phyloP scores from a whole-genome alignment of 2,113 vertebrate genomes.

The Pantherophis guttatus region DNA sequence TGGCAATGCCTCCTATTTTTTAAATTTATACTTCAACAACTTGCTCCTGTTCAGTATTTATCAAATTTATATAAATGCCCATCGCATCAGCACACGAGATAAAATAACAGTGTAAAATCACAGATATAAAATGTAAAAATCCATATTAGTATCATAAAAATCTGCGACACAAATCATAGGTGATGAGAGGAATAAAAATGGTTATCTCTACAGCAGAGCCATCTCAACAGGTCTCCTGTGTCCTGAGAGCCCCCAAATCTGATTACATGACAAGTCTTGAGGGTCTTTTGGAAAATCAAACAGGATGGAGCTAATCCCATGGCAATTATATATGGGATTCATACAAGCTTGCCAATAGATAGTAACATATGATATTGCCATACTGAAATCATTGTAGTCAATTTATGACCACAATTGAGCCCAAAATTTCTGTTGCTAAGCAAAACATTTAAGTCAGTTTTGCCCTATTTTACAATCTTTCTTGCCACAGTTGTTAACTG shows the following conservation, averaged over 20 bases:
- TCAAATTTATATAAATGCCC: not conserved
- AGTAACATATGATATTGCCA: rapidly evolving
- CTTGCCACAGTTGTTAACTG: not conserved
- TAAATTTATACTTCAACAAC: not conserved
- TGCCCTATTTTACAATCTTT: not conserved
- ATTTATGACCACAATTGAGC: not conserved
- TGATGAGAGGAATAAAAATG: not conserved
- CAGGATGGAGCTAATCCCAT: not conserved
- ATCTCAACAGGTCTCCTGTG: not conserved
- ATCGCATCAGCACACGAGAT: not conserved
- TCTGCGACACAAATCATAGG: not conserved
- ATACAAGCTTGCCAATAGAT: rapidly evolving
- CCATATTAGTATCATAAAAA: not conserved
- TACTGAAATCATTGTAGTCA: not conserved
- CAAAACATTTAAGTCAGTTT: not conserved
- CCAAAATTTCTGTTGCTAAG: not conserved
- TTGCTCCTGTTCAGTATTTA: not conserved
- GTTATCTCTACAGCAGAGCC: not conserved
- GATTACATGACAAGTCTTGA: not conserved
- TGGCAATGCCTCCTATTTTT: not conserved
- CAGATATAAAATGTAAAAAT: not conserved
- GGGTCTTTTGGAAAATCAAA: not conserved
- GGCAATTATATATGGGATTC: not conserved
- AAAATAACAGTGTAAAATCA: not conserved
- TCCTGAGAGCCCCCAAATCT: not conserved